Evolutionary conservation across 2,888 invertebrate species (phyloP).

Genomic region (Chloroclystis v-ata): DNA sequence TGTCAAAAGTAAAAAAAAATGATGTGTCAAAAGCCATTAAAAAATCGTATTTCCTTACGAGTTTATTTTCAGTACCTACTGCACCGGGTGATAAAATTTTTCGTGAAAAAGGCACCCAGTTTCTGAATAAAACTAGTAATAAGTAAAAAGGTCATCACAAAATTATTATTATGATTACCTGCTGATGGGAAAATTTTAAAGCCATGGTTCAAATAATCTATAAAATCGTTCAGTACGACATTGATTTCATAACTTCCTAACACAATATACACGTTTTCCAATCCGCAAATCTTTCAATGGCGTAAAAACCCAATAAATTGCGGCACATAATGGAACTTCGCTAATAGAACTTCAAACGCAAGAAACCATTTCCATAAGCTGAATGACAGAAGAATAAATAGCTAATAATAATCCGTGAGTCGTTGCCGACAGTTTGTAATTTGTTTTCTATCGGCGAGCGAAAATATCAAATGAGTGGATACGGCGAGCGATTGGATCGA

Average conservation of each 20-base stretch:
- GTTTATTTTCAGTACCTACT: no score
- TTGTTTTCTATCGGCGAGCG: slow-evolving; percentile 68
- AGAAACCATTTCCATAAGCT: slow-evolving; percentile 61
- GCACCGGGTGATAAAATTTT: no score
- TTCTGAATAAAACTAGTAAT: no score
- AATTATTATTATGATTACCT: slow-evolving; percentile 45
- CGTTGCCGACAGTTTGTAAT: slow-evolving; percentile 67
- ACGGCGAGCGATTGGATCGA: slow-evolving; percentile 69
- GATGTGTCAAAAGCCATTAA: no score
- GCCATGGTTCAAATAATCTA: slow-evolving; percentile 1
- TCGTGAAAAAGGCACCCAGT: no score
- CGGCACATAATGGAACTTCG: slow-evolving; percentile 14
- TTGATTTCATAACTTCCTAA: not conserved
- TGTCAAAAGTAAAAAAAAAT: no score
- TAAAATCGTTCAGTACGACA: slow-evolving; percentile 3
- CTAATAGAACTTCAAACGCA: slow-evolving; percentile 67
- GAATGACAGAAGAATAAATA: slow-evolving; percentile 71
- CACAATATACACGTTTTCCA: slow-evolving; percentile 3
- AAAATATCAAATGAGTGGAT: slow-evolving; percentile 77
- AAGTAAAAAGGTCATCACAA: not conserved
- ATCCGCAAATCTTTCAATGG: slow-evolving; percentile 7
- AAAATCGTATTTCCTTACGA: no score
- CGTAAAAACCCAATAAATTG: slow-evolving; percentile 20
- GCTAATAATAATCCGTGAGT: slow-evolving; percentile 53
- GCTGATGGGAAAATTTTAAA: slow-evolving; percentile 2